Evolutionary conservation across 37 sponge, comb jelly and placozoan species (phyloP), one percentile per base, ranked within the genome.

Genomic region (Agelas oroides): DNA sequence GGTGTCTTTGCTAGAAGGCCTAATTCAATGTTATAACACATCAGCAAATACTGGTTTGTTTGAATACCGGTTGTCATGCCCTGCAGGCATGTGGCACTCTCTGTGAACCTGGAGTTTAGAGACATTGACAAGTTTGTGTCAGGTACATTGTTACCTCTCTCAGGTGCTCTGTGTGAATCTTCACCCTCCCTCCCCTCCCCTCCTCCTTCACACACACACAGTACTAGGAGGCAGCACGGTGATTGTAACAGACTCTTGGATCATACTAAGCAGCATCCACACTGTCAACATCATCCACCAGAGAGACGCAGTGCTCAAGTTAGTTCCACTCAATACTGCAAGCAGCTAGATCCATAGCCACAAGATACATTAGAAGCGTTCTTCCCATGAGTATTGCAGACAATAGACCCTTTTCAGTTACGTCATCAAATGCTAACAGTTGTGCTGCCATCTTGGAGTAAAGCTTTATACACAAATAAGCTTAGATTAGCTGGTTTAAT

Each of bases 221-320:
- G 86, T 32, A 17, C 59, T 88, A 13, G 92, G 90, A 0, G 71
- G 86, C 46, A 84, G 54, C n/a, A 82, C 58, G n/a, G 69, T 96
- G 24, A 65, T 92, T 21, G 92, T 97, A 32, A 97, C 97, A 18
- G 95, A 94, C 79, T 88, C 92, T 0, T 97, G 97, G 97, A 92
- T 97, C 63, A 53, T 97, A 0, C 69, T 82, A 33, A 70, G 79
- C 39, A 77, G 85, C 36, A 72, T 81, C 5, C 90, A 89, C 78
- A 65, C 65, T 54, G 77, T 93, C 16, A n/a, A 78, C 27, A 60
- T 86, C 27, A 21, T 82, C 28, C 77, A 83, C 34, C 89, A 89
- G 65, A 78, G 70, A 46, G 90, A 89, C 66, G 80, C 93, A 31
- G 71, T 70, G 1, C 41, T 92, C 53, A 79, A 88, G 93, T 92